phyloP scores from a whole-genome alignment of 2,113 vertebrate genomes.

The Prinia subflava region DNA sequence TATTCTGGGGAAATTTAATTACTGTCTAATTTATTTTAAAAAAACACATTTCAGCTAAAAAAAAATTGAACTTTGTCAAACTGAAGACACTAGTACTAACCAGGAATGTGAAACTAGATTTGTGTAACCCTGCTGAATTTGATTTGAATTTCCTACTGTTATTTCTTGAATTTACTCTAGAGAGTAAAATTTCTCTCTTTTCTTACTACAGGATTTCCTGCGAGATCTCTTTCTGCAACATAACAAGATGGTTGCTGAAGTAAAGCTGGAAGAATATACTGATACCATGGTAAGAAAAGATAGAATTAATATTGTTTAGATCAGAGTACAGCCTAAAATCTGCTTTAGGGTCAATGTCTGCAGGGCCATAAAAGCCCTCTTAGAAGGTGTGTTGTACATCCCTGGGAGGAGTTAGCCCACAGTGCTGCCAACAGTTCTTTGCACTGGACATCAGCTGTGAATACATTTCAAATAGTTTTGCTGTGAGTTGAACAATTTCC shows the following conservation, averaged over 20 bases:
- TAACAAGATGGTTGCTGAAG: constrained; percentile 76
- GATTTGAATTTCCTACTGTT: background rate
- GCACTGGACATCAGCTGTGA: background rate
- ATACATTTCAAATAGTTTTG: background rate
- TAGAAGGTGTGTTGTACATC: background rate
- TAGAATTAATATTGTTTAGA: background rate
- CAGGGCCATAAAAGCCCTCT: background rate
- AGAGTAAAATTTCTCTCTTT: background rate
- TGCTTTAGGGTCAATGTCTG: background rate
- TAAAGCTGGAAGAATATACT: constrained; percentile 89
- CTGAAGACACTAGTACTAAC: background rate
- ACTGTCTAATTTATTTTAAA: background rate
- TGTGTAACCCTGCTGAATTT: background rate
- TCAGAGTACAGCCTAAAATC: background rate
- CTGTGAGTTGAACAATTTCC: background rate
- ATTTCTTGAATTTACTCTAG: background rate
- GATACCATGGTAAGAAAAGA: constrained; percentile 83
- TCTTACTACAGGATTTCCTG: constrained; percentile 81
- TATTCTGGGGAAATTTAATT: background rate
- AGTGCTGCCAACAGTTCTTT: background rate
- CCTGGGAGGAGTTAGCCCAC: too few relatives aligned
- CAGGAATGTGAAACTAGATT: background rate
- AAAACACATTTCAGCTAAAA: background rate
- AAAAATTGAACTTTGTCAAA: background rate
- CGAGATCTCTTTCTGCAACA: constrained; percentile 87